Percentiles rank a stretch among this genome's conserved stretches.
Conservation (phyloP, 2,797 vertebrate genomes). For the Graptemys geographica region DNA sequence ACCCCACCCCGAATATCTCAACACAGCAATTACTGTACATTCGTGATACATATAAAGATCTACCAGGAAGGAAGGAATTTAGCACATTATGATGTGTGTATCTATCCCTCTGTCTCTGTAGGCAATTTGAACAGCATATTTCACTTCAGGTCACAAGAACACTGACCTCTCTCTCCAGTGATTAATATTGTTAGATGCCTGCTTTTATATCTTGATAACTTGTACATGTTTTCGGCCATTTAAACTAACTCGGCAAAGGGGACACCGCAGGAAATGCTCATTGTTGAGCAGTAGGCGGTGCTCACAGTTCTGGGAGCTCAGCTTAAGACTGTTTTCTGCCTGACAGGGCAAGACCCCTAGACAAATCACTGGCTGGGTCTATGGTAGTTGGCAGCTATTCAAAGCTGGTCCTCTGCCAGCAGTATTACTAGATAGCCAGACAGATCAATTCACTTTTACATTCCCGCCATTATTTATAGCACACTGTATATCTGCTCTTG, state of each 20-base stretch:
- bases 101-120: neutral
- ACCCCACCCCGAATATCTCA: conserved; percentile 53
- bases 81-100: conserved; percentile 11
- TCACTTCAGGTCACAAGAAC: conserved; percentile 70
- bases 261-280: conserved; percentile 61
- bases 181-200: conserved; percentile 73
- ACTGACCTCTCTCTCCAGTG: conserved; percentile 59
- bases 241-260: conserved; percentile 68
- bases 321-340: conserved; percentile 85
- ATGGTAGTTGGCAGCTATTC: conserved; percentile 84
- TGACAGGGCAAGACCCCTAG: conserved; percentile 86
- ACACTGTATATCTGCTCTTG: conserved; percentile 86
- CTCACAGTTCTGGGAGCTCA: conserved; percentile 76
- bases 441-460: conserved; percentile 90
- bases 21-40: conserved; percentile 26
- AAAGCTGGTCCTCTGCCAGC: conserved; percentile 83
- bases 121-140: conserved; percentile 69
- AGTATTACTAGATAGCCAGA: conserved; percentile 88
- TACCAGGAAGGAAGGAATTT: conserved; percentile 37
- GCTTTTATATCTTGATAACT: conserved; percentile 74
- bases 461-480: conserved; percentile 89
- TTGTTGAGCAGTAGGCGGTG: conserved; percentile 65
- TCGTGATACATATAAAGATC: conserved; percentile 39
- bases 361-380: conserved; percentile 86
- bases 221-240: conserved; percentile 75